These are phyloP conservation scores for Varanus salvator DNA, from an alignment of 2,113 vertebrate species.

Conservation along the genomic window DNA sequence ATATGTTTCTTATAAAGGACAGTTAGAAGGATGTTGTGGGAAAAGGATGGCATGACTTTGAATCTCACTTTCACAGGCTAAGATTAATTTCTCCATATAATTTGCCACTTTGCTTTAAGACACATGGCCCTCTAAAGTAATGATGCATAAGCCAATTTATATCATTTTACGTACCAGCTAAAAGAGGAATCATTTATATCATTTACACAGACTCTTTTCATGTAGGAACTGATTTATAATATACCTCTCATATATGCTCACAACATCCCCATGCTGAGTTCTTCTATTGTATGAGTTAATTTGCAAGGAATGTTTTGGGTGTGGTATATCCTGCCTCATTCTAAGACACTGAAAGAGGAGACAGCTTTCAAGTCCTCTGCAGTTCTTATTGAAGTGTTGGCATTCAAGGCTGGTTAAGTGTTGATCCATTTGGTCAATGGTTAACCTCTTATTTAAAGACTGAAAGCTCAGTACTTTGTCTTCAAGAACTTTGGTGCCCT, in stretches of 20 bases:
- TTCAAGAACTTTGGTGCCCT: background rate
- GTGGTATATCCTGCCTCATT: conserved; percentile 9
- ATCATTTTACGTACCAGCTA: conserved; percentile 39
- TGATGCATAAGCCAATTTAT: conserved; percentile 5
- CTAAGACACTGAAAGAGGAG: background rate
- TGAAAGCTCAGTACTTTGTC: background rate
- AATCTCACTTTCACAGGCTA: conserved; percentile 37
- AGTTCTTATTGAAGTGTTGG: background rate
- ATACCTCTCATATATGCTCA: conserved; percentile 14
- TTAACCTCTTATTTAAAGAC: background rate
- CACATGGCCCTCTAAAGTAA: conserved; percentile 18
- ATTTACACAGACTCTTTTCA: conserved; percentile 15
- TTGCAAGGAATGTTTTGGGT: conserved; percentile 27
- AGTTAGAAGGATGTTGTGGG: conserved; percentile 23
- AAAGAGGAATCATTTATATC: conserved; percentile 5
- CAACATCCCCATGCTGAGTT: conserved; percentile 18
- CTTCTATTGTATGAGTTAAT: conserved; percentile 12
- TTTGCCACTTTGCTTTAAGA: conserved; percentile 26
- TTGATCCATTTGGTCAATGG: background rate
- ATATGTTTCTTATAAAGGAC: conserved; percentile 37
- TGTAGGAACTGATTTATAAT: conserved; percentile 12
- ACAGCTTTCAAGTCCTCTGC: background rate
- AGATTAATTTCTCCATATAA: conserved; percentile 30
- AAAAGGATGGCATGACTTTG: conserved; percentile 34
- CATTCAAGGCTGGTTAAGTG: background rate